Evolutionary conservation across 2,888 invertebrate species (phyloP), one percentile per base, ranked within the genome.

Genomic region (Polydrusus pterygomalis): DNA sequence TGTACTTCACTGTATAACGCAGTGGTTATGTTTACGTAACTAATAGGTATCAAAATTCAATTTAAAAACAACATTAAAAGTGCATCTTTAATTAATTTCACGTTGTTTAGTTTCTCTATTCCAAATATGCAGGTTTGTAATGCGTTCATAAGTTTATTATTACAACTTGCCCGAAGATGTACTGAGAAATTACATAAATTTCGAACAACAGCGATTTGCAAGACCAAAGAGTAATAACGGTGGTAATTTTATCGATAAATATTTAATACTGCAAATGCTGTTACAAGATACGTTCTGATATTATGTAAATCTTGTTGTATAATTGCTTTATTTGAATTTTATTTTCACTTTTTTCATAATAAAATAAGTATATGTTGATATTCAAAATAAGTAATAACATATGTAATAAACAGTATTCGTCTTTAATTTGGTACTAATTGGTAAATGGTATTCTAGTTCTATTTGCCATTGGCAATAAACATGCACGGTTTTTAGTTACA

Each of bases 191-290:
- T 56, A 56, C 15, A 56, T 56, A 56, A 56, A 56, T 56, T 34
- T 56, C 34, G 11, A 15, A 56, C 34, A 34, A 34, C 56, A 56
- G 30, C 56, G 34, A 56, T 56, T 56, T 56, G 56, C 56, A 56
- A 56, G 56, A 30, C 56, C 47, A 47, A 8, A 3, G n/a, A n/a
- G 20, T 56, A 56, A 9, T 56, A 56, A 25, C 1, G 18, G 34
- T 56, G 30, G 30, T 56, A 56, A 51, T 51, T 20, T n/a, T 51
- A 51, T 51, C 51, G 51, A 51, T 51, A 56, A 56, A 56, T 56
- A 56, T 56, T 30, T 56, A n/a, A 56, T 51, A 25, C 25, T 25
- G 5, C n/a, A 51, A 34, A 34, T n/a, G 30, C 0, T 34, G 8
- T 56, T 34, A 34, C n/a, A 56, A 56, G 10, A 56, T 30, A 34